Percentiles rank a stretch among this genome's conserved stretches.
Conservation (phyloP, 2,797 vertebrate species). For the Amazona finschi region DNA sequence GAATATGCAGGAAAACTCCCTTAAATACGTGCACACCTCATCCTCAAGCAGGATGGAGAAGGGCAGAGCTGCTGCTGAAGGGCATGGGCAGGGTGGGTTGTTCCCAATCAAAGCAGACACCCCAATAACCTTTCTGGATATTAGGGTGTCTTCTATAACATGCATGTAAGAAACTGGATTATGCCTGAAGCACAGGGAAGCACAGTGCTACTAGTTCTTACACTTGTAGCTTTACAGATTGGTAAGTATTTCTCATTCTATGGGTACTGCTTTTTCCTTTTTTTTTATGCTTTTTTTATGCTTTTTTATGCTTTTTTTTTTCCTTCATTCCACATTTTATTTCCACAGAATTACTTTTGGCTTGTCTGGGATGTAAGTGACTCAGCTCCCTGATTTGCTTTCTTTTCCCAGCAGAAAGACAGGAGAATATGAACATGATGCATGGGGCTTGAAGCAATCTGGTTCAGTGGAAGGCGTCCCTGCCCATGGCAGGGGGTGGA, state of each 20-base stretch:
- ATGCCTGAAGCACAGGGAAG: neutral
- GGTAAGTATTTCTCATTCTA: neutral
- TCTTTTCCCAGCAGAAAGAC: neutral
- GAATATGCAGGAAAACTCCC: neutral
- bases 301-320: neutral
- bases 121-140: neutral
- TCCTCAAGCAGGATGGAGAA: neutral
- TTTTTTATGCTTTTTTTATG: neutral
- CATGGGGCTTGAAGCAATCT: neutral
- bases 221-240: neutral
- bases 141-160: neutral
- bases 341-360: neutral
- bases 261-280: neutral
- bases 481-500: neutral
- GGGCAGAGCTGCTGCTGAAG: neutral
- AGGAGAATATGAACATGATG: neutral
- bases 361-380: neutral
- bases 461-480: neutral
- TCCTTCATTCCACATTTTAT: neutral
- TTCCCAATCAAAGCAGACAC: accelerated
- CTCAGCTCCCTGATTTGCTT: neutral
- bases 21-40: neutral
- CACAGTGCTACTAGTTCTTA: neutral
- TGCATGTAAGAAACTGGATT: neutral
- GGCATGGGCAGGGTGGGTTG: neutral